phyloP scores from a whole-genome alignment of 2,797 vertebrate species.

The Spinibarbus caldwelli region DNA sequence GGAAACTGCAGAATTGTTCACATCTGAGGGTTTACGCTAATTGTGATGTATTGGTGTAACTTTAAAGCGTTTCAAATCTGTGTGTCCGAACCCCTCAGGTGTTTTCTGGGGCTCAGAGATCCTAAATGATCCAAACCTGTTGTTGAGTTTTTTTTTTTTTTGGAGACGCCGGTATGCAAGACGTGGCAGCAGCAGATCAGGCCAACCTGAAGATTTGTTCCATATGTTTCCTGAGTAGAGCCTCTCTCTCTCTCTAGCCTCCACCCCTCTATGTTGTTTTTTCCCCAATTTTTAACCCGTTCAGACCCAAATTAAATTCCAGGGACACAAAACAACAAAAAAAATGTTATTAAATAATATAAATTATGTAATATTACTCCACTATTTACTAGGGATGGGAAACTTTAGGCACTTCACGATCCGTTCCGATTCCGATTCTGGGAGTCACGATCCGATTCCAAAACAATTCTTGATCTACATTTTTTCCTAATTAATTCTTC shows the following conservation, averaged over 20 bases:
- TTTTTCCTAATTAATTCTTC: no score
- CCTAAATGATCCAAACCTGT: conserved; percentile 60
- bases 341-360: background rate
- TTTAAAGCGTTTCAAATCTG: conserved; percentile 24
- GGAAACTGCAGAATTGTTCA: background rate
- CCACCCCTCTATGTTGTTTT: conserved; percentile 32
- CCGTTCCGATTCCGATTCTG: no score
- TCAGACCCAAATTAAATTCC: conserved; percentile 66
- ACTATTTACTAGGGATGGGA: no score
- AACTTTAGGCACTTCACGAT: no score
- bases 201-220: conserved; percentile 90
- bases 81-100: conserved; percentile 53
- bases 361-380: background rate
- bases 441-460: no score
- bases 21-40: conserved; percentile 24
- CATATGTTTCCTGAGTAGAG: conserved; percentile 92
- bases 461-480: no score
- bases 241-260: conserved; percentile 40
- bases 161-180: conserved; percentile 80
- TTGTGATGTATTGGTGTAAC: background rate
- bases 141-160: conserved; percentile 54
- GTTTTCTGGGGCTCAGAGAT: conserved; percentile 41
- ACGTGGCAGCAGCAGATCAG: conserved; percentile 87
- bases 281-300: conserved; percentile 53
- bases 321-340: conserved; percentile 56